Base-by-base conservation (phyloP, 1,140 invertebrate species). In the Rhizoglyphus robini region DNA sequence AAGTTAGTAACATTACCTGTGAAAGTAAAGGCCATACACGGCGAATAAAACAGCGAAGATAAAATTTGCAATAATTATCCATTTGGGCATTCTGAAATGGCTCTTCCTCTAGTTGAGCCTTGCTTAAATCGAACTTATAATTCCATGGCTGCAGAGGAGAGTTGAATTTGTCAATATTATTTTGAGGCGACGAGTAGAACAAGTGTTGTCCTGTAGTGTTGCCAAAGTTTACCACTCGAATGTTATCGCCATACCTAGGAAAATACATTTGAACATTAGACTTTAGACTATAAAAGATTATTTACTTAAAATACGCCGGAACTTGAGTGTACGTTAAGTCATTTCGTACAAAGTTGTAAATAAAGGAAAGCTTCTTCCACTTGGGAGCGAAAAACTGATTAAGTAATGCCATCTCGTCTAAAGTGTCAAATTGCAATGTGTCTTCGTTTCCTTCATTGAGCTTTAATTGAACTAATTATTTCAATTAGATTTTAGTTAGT, bases 341-440 rank as follows among this genome's bases (percentile, higher is more conserved):
- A 46, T 65, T 65, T 3, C 36, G 4, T 15, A 60, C 32, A 65
- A 36, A 65, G 30, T 65, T 65, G 30, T 65, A 65, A 32, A 65
- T 60, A 20, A 65, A 65, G 25, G 64, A 65, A n/a, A 65, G 23
- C 4, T 30, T 5, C 4, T 60, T 36, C 64, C 64, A 65, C 41
- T 65, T 58, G 5, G 64, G 18, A 30, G 27, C 63, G 62, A 65
- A 65, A 32, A 65, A 65, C 34, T 65, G 25, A 65, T 65, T 65
- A 2, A 65, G 30, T 29, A 65, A 47, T 5, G 64, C 62, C 59
- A 65, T 65, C 31, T 65, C 64, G 48, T 65, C 64, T 25, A 65
- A 29, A 23, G 29, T 4, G 2, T 65, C 64, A 36, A 8, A n/a
- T 1, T 27, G 13, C 5, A 30, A 27, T 65, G 34, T 2, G 1